These are phyloP conservation scores for Gymnodraco acuticeps DNA, from an alignment of 2,797 vertebrate genomes.

Conservation along the genomic window DNA sequence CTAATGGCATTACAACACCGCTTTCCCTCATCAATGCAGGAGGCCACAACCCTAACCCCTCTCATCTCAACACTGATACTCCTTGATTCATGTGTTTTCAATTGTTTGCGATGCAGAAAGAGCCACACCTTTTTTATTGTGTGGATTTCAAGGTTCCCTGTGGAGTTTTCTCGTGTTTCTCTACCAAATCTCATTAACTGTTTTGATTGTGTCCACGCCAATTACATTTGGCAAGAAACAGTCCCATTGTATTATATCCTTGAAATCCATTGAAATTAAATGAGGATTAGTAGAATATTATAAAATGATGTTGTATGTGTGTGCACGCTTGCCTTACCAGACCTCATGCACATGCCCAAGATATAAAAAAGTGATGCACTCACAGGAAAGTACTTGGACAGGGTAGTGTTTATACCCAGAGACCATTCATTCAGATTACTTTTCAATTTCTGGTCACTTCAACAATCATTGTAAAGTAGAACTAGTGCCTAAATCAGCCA, in stretches of 20 bases:
- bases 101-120: background rate
- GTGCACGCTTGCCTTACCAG: background rate
- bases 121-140: background rate
- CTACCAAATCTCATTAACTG: background rate
- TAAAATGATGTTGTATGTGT: too few species aligned
- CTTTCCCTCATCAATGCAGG: background rate
- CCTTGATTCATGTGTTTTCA: background rate
- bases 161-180: background rate
- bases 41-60: background rate
- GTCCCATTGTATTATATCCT: background rate
- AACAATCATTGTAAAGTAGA: background rate
- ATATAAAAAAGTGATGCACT: background rate
- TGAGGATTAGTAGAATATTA: too few species aligned
- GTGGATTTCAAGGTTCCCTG: background rate
- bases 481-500: background rate
- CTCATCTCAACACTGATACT: background rate
- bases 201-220: background rate
- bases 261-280: background rate
- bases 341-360: background rate
- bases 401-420: background rate
- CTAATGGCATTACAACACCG: background rate
- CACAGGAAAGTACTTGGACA: background rate
- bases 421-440: background rate
- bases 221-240: background rate
- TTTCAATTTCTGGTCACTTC: background rate